Conservation (phyloP, 2,888 invertebrate species). For the Melanotus villosus region DNA sequence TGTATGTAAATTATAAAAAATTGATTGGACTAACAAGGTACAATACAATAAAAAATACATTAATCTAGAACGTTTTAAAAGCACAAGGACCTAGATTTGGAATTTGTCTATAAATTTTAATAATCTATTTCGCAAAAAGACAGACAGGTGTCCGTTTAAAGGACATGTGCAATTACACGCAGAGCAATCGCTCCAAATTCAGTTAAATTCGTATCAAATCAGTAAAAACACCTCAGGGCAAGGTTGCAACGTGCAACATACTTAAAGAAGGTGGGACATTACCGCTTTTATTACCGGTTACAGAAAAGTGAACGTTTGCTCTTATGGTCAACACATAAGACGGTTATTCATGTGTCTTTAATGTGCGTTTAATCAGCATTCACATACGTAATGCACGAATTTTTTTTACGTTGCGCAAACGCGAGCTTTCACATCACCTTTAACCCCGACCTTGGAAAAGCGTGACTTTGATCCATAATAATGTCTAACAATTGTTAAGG, state of each 20-base stretch:
- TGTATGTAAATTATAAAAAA: too few relatives aligned
- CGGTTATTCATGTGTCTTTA: neutral
- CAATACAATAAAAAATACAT: too few relatives aligned
- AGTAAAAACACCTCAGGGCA: constrained; percentile 31
- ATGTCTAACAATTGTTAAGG: constrained; percentile 12
- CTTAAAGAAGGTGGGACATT: constrained; percentile 36
- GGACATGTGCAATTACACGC: constrained; percentile 19
- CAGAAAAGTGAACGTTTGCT: constrained; percentile 36
- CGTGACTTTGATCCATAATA: constrained; percentile 34
- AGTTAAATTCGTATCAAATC: constrained; percentile 15
- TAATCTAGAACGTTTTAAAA: neutral
- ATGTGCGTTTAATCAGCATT: constrained; percentile 23
- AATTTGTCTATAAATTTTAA: neutral
- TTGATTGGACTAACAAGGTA: too few relatives aligned
- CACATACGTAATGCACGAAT: constrained; percentile 9
- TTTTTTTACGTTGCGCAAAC: neutral
- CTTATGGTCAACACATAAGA: neutral
- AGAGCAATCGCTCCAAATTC: constrained; percentile 32
- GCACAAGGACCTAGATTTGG: neutral
- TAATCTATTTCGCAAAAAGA: constrained; percentile 1
- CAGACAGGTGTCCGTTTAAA: constrained; percentile 29
- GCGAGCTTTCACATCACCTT: constrained; percentile 37
- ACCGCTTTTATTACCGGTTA: constrained; percentile 23
- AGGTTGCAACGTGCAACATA: constrained; percentile 43
- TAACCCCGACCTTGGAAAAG: constrained; percentile 44